phyloP scores from a whole-genome alignment of 2,888 invertebrate genomes.

The Himalopsyche anomala region DNA sequence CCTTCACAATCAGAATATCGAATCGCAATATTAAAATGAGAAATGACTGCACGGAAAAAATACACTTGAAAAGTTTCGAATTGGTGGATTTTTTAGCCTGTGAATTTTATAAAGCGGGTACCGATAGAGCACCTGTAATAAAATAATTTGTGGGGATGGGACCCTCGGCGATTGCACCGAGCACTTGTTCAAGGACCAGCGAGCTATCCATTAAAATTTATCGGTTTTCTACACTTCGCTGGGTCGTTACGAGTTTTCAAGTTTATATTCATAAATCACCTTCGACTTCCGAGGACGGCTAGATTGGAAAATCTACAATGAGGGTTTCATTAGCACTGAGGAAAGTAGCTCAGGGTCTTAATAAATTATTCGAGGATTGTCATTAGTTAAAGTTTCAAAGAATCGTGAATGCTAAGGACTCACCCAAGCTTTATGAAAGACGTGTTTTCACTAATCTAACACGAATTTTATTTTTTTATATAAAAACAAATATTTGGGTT shows the following conservation, averaged over 20 bases:
- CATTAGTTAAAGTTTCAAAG: too few species aligned
- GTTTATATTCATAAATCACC: constrained; percentile 55
- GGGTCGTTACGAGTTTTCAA: constrained; percentile 41
- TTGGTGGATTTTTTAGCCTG: not conserved
- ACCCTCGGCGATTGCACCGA: constrained; percentile 32
- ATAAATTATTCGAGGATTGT: too few species aligned
- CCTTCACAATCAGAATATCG: constrained; percentile 54
- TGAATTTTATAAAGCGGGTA: not conserved
- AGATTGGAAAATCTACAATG: too few species aligned
- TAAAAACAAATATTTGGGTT: too few species aligned
- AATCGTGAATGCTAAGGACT: too few species aligned
- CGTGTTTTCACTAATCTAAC: too few species aligned
- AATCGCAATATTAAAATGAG: constrained; percentile 53
- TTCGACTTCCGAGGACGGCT: constrained; percentile 18
- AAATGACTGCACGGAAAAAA: constrained; percentile 45
- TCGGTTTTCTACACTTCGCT: constrained; percentile 48
- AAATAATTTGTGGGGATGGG: not conserved
- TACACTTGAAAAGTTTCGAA: not conserved
- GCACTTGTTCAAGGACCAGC: constrained; percentile 13
- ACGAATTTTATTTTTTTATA: too few species aligned
- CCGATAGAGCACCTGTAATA: not conserved
- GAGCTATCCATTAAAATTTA: constrained; percentile 51
- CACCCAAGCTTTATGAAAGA: too few species aligned
- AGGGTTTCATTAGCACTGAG: too few species aligned
- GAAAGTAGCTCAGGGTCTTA: too few species aligned